These are phyloP conservation scores for Masnerella sp. DNA, from an alignment of 2,888 invertebrate species.

Conservation along the genomic window DNA sequence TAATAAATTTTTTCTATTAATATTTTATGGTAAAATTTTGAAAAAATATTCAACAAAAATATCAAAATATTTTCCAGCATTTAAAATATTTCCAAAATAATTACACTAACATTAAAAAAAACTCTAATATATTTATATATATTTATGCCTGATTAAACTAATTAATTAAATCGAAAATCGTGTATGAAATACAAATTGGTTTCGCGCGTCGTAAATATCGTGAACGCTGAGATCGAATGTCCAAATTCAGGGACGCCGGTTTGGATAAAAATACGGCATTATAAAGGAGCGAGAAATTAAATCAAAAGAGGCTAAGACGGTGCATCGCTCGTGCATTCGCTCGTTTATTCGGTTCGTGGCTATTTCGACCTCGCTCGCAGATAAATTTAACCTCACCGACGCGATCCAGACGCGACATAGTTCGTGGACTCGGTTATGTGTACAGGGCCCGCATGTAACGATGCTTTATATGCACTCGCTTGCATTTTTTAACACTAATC, in stretches of 20 bases:
- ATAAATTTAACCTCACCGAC: constrained; percentile 66
- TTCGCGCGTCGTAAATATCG: background rate
- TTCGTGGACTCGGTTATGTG: constrained; percentile 52
- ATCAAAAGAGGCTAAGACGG: constrained; percentile 50
- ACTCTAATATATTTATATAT: too few relatives aligned
- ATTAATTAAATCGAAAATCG: too few relatives aligned
- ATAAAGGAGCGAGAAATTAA: constrained; percentile 42
- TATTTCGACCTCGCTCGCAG: constrained; percentile 65
- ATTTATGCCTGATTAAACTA: too few relatives aligned
- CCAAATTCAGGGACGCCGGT: constrained; percentile 11
- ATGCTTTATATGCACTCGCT: constrained; percentile 31
- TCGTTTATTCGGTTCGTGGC: constrained; percentile 55
- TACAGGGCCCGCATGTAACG: constrained; percentile 43
- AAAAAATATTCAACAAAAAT: too few relatives aligned
- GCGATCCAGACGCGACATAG: constrained; percentile 58
- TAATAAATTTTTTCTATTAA: too few relatives aligned
- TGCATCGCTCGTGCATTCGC: constrained; percentile 53
- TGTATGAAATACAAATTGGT: too few relatives aligned
- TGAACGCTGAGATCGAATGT: constrained; percentile 3
- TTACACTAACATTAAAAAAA: too few relatives aligned
- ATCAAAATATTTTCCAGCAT: too few relatives aligned
- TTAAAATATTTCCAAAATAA: too few relatives aligned
- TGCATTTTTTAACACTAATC: constrained; percentile 31
- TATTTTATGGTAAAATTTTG: too few relatives aligned
- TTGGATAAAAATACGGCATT: constrained; percentile 28